Evolutionary conservation across 2,888 invertebrate species (phyloP).

Genomic region (Hydrotaea diabolus): DNA sequence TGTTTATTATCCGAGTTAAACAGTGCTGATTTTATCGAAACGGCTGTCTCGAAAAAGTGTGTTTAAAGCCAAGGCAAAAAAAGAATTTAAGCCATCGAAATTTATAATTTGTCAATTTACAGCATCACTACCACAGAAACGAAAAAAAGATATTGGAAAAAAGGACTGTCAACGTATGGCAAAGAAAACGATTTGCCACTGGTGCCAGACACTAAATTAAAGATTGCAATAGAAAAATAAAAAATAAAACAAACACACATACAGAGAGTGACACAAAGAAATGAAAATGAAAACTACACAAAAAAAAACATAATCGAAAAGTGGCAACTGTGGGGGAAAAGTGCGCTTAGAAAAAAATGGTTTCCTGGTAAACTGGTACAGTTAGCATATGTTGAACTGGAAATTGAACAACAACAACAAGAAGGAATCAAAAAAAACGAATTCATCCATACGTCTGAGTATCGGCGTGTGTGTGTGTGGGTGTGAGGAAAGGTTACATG

Average conservation of each 20-base stretch:
- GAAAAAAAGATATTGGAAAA: slow-evolving; percentile 11
- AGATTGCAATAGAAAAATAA: slow-evolving; percentile 47
- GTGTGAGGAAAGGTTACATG: slow-evolving; percentile 21
- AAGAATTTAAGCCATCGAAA: no score
- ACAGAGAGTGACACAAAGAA: slow-evolving; percentile 11
- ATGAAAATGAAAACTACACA: slow-evolving; percentile 31
- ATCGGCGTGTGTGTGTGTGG: slow-evolving; percentile 1
- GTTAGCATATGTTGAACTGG: slow-evolving; percentile 68
- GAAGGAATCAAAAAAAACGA: slow-evolving; percentile 1
- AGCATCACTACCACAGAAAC: slow-evolving; percentile 70
- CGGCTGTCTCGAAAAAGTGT: no score
- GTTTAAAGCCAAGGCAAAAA: slow-evolving; percentile 3
- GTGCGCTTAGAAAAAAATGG: slow-evolving; percentile 19
- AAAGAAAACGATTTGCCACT: slow-evolving; percentile 65
- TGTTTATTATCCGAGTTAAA: no score
- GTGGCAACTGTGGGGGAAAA: neutral
- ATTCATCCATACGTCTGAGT: slow-evolving; percentile 37
- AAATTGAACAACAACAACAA: slow-evolving; percentile 55
- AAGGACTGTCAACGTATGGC: slow-evolving; percentile 52
- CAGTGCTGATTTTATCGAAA: no score
- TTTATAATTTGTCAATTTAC: slow-evolving; percentile 79
- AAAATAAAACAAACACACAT: neutral
- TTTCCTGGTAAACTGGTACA: slow-evolving; percentile 52
- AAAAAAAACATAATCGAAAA: slow-evolving; percentile 41
- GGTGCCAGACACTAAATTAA: slow-evolving; percentile 68